A percentile compares a stretch with the other conserved stretches of the same genome.
These are phyloP conservation scores for Phalacrocorax pelagicus DNA, from an alignment of 2,113 vertebrate genomes.

Conservation along the genomic window DNA sequence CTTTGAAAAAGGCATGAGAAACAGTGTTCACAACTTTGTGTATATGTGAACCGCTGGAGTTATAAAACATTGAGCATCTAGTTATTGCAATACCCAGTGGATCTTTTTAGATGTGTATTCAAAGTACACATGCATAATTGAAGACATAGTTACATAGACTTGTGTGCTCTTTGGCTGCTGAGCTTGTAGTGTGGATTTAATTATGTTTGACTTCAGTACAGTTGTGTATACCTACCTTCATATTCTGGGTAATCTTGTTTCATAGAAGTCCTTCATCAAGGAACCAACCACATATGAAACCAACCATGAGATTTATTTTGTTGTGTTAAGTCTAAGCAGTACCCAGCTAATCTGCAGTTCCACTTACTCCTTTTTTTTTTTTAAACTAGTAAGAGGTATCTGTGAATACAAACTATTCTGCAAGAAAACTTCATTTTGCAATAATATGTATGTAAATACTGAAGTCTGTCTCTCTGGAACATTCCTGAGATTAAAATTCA, in stretches of 20 bases:
- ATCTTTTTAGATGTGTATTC: slow-evolving; percentile 5
- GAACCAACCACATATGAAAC: background rate
- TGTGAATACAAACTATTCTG: background rate
- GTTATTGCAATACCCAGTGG: background rate
- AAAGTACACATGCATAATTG: slow-evolving; percentile 17
- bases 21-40: background rate
- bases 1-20: background rate
- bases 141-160: background rate
- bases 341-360: background rate
- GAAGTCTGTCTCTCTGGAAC: background rate
- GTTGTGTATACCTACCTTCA: background rate
- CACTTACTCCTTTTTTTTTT: background rate
- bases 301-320: background rate
- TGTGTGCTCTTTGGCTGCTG: background rate
- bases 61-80: slow-evolving; percentile 26
- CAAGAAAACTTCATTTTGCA: background rate
- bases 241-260: background rate
- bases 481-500: background rate
- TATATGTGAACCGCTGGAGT: background rate
- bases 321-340: background rate
- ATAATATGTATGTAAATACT: background rate
- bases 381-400: background rate
- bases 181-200: background rate
- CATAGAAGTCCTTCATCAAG: background rate
- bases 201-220: background rate